Base-by-base conservation (phyloP, 2,888 invertebrate species). In the Yponomeuta plumbellus region DNA sequence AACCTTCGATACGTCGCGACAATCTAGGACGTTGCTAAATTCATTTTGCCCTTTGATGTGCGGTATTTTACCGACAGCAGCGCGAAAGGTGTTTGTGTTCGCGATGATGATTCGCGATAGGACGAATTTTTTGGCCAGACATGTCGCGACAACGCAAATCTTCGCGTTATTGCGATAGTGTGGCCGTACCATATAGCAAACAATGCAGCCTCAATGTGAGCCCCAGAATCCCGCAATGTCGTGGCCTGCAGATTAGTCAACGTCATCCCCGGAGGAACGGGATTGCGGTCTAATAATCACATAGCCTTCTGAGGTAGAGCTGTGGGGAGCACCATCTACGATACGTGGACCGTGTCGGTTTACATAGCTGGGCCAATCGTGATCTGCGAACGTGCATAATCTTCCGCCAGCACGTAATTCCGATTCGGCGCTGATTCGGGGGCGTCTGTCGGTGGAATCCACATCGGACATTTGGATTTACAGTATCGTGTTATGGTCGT, bases 261-360 rank as follows among this genome's bases (percentile, higher is more conserved):
- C 44, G 44, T 52, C 44, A 52, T 52, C 44, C 44, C 17, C 44
- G 44, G 3, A 52, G 44, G 44, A 52, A 52, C 44, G 44, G 44
- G 44, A 52, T 52, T 52, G 44, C 17, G 44, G 44, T 52, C 44
- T 52, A 52, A 52, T 52, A 52, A 52, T 23, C 59, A 13, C 23
- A 59, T 59, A 21, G n/a, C 64, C 64, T 64, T 64, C 64, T 44
- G 13, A 64, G 64, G 64, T 22, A 40, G 44, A 17, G 64, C 64
- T 64, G 44, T 64, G 44, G 64, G 64, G 40, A 22, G n/a, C 62
- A 62, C 64, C 44, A 64, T 64, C 64, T 52, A 64, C 40, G 64
- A 64, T 20, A 52, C 44, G 40, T 44, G 17, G 23, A 63, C 22
- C 52, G 52, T 64, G 52, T 64, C 64, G 44, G 22, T 52, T 64